Conservation (phyloP, 2,113 vertebrate genomes). For the Ctenomys sociabilis region DNA sequence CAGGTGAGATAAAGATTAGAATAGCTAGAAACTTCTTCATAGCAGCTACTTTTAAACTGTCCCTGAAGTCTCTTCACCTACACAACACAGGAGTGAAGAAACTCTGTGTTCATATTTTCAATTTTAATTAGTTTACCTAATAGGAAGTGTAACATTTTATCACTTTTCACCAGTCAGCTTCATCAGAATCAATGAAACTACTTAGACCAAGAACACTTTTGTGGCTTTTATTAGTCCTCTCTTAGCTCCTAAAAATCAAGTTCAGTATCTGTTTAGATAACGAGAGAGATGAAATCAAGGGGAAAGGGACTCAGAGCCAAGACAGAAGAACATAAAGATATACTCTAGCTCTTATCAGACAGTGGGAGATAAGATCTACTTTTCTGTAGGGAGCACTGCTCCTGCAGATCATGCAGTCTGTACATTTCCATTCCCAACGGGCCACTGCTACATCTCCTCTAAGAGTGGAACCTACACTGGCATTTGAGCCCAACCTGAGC, state of each 20-base stretch:
- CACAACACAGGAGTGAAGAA: background rate
- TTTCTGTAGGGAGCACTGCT: constrained; percentile 5
- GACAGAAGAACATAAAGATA: background rate
- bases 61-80: background rate
- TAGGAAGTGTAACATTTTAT: constrained; percentile 59
- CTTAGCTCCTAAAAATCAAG: background rate
- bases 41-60: constrained; percentile 3
- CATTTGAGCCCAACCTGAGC: background rate
- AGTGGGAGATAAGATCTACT: constrained; percentile 31
- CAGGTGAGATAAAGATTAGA: constrained; percentile 26
- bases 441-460: background rate
- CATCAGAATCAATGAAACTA: constrained; percentile 59
- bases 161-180: constrained; percentile 48
- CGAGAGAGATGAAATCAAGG: background rate
- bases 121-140: constrained; percentile 64
- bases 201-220: background rate
- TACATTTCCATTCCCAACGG: constrained; percentile 16
- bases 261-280: constrained; percentile 28
- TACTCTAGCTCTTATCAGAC: background rate
- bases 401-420: constrained; percentile 27
- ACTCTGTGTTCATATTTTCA: constrained; percentile 21
- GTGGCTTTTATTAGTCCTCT: constrained; percentile 45
- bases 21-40: background rate
- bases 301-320: background rate
- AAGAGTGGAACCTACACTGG: background rate